Evolutionary conservation across 2,113 vertebrate genomes (phyloP).

Genomic region (Dunckerocampus dactyliophorus): DNA sequence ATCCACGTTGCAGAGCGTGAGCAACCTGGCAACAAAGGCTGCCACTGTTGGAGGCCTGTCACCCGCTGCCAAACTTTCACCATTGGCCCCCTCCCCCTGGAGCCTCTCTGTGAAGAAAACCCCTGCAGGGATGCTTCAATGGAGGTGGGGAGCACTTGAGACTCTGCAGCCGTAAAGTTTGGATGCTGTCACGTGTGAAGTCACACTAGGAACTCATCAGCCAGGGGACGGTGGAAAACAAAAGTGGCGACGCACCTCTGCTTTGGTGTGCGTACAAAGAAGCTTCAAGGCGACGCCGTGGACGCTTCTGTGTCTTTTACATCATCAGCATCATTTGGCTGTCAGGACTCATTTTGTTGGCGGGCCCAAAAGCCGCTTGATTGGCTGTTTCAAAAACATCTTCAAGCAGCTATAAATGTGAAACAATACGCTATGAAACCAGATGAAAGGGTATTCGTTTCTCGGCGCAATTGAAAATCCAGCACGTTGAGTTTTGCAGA

Average conservation of each 20-base stretch:
- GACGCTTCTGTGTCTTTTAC: conserved; percentile 15
- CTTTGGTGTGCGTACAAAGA: conserved; percentile 63
- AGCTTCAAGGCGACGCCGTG: conserved; percentile 21
- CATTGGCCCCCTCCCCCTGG: conserved; percentile 50
- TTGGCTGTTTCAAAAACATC: conserved; percentile 37
- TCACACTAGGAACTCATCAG: conserved; percentile 78
- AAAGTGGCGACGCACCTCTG: conserved; percentile 65
- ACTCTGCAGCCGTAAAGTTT: conserved; percentile 72
- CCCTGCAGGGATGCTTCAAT: conserved; percentile 81
- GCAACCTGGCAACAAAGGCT: conserved; percentile 82
- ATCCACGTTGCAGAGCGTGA: conserved; percentile 55
- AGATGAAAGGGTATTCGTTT: conserved; percentile 62
- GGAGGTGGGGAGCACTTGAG: conserved; percentile 72
- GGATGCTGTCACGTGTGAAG: conserved; percentile 82
- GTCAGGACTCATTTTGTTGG: conserved; percentile 29
- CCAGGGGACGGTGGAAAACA: conserved; percentile 43
- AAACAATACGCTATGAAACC: conserved; percentile 59
- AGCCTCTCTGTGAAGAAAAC: conserved; percentile 63
- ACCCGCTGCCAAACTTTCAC: conserved; percentile 67
- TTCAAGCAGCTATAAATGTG: conserved; percentile 37
- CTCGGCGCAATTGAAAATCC: conserved; percentile 49
- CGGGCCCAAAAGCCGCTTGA: conserved; percentile 5
- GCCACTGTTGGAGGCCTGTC: conserved; percentile 65
- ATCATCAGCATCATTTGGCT: conserved; percentile 16
- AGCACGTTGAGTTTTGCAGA: conserved; percentile 65